These are phyloP conservation scores for Pelosia muscerda DNA, from an alignment of 2,888 invertebrate species.

Conservation along the genomic window DNA sequence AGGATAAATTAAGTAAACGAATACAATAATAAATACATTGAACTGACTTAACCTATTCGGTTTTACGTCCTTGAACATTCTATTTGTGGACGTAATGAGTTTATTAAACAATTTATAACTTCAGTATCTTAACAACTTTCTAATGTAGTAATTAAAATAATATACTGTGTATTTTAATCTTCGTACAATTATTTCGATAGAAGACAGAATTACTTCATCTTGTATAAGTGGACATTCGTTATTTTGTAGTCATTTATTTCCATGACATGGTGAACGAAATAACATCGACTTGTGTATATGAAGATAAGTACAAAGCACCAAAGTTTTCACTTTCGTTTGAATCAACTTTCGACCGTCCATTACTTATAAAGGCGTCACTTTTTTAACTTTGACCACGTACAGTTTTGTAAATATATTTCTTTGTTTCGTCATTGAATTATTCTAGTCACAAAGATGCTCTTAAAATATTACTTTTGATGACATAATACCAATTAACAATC, in stretches of 20 bases:
- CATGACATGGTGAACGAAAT: conserved; percentile 53
- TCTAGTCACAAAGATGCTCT: conserved; percentile 47
- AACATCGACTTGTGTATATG: conserved; percentile 48
- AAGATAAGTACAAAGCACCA: conserved; percentile 65
- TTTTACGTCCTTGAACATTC: conserved; percentile 14
- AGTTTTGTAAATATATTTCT: conserved; percentile 68
- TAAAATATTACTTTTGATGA: conserved; percentile 46
- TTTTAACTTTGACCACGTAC: conserved; percentile 60
- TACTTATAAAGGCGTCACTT: conserved; percentile 50
- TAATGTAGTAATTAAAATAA: conserved; percentile 34
- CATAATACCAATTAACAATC: conserved; percentile 35
- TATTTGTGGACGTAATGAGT: conserved; percentile 21
- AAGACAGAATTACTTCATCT: conserved; percentile 32
- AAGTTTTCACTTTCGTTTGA: conserved; percentile 80
- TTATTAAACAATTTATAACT: conserved; percentile 23
- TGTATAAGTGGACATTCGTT: conserved; percentile 29
- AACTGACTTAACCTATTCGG: not conserved
- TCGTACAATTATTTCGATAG: conserved; percentile 31
- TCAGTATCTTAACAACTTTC: conserved; percentile 44
- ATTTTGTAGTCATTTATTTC: conserved; percentile 55
- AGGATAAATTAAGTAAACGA: conserved; percentile 1
- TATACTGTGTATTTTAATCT: conserved; percentile 24
- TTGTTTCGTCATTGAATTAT: conserved; percentile 41
- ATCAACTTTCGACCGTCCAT: conserved; percentile 71
- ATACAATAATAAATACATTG: conserved; percentile 6